A percentile compares a stretch with the other conserved stretches of the same genome.
Conservation (phyloP, 2,797 vertebrate genomes). For the Mormyrus proboscirostris region DNA sequence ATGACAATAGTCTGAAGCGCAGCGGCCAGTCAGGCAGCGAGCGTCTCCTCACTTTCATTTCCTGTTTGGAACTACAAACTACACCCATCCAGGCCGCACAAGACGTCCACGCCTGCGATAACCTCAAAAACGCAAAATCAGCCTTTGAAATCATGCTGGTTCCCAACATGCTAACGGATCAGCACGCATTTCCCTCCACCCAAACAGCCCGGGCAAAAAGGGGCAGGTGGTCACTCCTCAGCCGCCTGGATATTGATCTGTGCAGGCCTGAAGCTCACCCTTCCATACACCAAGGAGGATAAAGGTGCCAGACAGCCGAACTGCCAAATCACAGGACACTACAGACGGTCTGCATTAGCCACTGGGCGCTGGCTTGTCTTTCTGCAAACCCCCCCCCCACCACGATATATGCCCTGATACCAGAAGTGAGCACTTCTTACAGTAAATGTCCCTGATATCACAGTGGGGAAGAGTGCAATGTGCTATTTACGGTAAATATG, state of each 20-base stretch:
- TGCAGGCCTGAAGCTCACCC: background rate
- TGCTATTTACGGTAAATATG: background rate
- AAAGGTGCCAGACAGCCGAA: background rate
- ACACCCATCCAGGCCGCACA: background rate
- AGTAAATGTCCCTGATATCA: conserved; percentile 5
- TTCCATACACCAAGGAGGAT: background rate
- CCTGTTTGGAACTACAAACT: background rate
- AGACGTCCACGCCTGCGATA: background rate
- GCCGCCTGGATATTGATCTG: background rate
- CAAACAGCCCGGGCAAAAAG: background rate
- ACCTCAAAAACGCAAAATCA: background rate
- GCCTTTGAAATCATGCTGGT: background rate
- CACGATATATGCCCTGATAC: background rate
- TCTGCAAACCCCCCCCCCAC: background rate
- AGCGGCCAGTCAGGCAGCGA: too few species aligned
- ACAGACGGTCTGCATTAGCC: background rate
- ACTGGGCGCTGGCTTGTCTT: background rate
- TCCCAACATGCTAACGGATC: background rate
- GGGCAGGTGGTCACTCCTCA: background rate
- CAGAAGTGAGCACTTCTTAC: background rate
- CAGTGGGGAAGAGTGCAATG: background rate
- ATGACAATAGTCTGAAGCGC: background rate
- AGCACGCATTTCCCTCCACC: background rate
- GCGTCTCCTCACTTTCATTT: too few species aligned
- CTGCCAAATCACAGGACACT: too few species aligned